Base-by-base conservation (phyloP, 2,113 vertebrate species). In the Lichenostomus cassidix region DNA sequence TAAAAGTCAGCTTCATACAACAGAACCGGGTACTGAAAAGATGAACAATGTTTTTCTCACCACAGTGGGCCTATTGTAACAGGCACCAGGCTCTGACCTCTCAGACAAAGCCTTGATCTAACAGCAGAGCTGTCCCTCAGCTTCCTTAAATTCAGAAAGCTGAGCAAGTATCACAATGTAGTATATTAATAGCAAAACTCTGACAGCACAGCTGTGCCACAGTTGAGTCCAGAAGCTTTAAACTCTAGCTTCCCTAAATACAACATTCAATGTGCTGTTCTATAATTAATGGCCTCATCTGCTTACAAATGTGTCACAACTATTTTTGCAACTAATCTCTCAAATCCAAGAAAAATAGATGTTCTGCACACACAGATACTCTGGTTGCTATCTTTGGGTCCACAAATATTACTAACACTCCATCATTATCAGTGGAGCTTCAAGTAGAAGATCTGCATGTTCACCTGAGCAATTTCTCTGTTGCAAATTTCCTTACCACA, bases 41-140 rank as follows among this genome's bases (percentile, higher is more conserved):
- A 25, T 19, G 60, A 84, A 10, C 1, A 1, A 24, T 11, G 18
- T 28, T 8, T 19, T 41, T 28, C 41, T 44, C 25, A 46, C 23
- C 23, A 7, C 13, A 41, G 31, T 0, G 0, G 15, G 35, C 6
- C 29, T 10, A 1, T 37, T 25, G 53, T 16, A 74, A 31, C 31
- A 83, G 11, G 42, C 64, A 64, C 7, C 7, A 47, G 42, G n/a
- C 63, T 67, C 65, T n/a, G 52, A 35, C 33, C 47, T 68, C 81
- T 59, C 79, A 87, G 50, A 23, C 19, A 68, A 35, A 68, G 71
- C 44, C 53, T 24, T 16, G 33, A 24, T 64, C 37, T 31, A 37
- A 25, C 53, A 68, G 41, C 49, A 83, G 31, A 83, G 31, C 16
- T 41, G 9, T 18, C 60, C n/a, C 49, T 63, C 11, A 0, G 3